These are phyloP conservation scores for Pseudois nayaur DNA, from an alignment of 2,113 vertebrate genomes.

Conservation along the genomic window DNA sequence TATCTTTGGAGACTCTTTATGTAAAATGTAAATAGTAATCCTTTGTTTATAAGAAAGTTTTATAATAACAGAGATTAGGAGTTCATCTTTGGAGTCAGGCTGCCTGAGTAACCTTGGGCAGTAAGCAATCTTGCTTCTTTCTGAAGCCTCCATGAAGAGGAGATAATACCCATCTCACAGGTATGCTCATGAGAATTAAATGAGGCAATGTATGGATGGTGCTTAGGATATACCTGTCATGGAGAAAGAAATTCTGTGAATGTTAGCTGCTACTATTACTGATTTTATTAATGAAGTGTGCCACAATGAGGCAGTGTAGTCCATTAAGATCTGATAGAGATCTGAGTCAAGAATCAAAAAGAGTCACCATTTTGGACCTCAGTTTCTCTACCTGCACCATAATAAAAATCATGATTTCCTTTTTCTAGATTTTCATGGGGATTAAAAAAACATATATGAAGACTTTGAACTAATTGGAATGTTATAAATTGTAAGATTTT, in stretches of 20 bases:
- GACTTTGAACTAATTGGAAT: background rate
- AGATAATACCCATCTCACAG: background rate
- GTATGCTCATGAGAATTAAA: background rate
- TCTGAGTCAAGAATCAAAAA: constrained; percentile 37
- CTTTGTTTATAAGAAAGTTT: constrained; percentile 17
- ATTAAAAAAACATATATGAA: background rate
- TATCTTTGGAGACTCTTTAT: constrained; percentile 6
- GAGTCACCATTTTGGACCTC: background rate
- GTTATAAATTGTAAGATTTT: background rate
- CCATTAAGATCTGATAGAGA: background rate
- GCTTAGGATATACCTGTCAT: background rate
- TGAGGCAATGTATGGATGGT: background rate
- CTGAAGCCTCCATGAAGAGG: background rate
- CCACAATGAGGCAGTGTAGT: background rate
- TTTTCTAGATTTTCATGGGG: background rate
- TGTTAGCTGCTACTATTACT: background rate
- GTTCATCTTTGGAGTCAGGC: background rate
- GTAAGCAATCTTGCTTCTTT: background rate
- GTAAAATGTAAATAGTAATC: constrained; percentile 26
- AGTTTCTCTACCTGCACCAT: background rate
- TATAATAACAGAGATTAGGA: background rate
- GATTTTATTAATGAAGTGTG: constrained; percentile 24
- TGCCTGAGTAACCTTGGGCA: background rate
- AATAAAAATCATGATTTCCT: constrained; percentile 23
- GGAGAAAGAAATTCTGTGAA: background rate